phyloP scores from a whole-genome alignment of 2,888 invertebrate species.

The Caenorhabditis uteleia region DNA sequence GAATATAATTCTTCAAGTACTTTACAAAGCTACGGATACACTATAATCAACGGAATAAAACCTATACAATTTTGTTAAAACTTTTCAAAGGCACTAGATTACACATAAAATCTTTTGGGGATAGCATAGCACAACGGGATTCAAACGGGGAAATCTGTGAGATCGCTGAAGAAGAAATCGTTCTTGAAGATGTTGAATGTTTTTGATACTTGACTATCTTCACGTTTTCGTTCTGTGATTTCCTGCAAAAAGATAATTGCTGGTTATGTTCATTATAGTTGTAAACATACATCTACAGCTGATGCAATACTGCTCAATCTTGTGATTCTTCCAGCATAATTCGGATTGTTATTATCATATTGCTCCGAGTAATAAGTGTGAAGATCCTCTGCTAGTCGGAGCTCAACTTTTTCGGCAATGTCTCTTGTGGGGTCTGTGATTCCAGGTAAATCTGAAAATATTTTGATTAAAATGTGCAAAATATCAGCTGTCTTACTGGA shows the following conservation, averaged over 20 bases:
- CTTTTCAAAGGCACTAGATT: constrained; percentile 30
- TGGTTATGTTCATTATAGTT: not conserved
- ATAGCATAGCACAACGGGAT: constrained; percentile 7
- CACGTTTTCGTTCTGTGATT: constrained; percentile 36
- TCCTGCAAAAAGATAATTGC: constrained; percentile 26
- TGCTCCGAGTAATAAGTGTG: constrained; percentile 36
- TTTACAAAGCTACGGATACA: too few relatives aligned
- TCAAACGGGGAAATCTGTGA: constrained; percentile 44
- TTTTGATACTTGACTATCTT: constrained; percentile 46
- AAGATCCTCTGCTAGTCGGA: constrained; percentile 34
- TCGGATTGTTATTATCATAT: constrained; percentile 36
- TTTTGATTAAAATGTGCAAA: not conserved
- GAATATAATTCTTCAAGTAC: too few relatives aligned
- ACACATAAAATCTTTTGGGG: constrained; percentile 21
- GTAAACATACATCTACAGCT: constrained; percentile 33
- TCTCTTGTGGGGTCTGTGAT: constrained; percentile 29
- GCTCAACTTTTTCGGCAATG: constrained; percentile 35
- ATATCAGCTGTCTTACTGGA: constrained; percentile 13
- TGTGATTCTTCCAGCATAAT: constrained; percentile 41
- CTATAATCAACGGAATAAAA: not conserved
- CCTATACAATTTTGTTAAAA: too few relatives aligned
- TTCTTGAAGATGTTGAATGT: constrained; percentile 53
- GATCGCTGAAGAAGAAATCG: constrained; percentile 47
- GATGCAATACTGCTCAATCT: constrained; percentile 39
- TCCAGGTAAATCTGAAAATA: constrained; percentile 25